Base-by-base conservation (phyloP, 1,140 invertebrate species). In the Manduca sexta region DNA sequence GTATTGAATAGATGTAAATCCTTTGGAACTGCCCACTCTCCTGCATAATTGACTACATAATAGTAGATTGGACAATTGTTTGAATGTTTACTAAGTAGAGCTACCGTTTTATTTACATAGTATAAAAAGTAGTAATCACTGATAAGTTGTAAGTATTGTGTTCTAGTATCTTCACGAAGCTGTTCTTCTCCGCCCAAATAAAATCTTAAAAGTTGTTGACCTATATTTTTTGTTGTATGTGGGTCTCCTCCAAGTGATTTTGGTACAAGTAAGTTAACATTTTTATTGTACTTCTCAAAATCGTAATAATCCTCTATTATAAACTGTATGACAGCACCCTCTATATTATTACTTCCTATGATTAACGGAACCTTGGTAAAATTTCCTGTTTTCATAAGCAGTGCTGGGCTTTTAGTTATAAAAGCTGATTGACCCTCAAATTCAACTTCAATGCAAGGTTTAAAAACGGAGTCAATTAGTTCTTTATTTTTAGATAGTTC, bases 311-410 rank as follows among this genome's bases (percentile, higher is more conserved):
- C 63, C 33, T 61, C 45, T 37, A 59, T 64, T 6, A 74, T 46
- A 37, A 64, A 66, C 39, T 75, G 50, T 26, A 79, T 44, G n/a
- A 75, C 40, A 12, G 64, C 46, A 0, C 52, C 62, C 59, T 78
- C 79, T 34, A 62, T 63, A 45, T 74, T 79, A 53, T 80, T 76
- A 48, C 68, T 71, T 8, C 82, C 82, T 26, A 83, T 79, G 33
- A 85, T 75, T 43, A 83, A 54, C 4, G 82, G 82, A 3, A 85
- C 76, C 59, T 76, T 82, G 44, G 81, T 77, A 38, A 69, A 73
- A 46, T 74, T 77, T 5, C 76, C 76, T 35, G 76, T 74, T 55
- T 82, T 83, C 31, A 84, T 45, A 39, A 85, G 68, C 3, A 52
- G 15, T 18, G 37, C 38, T 14, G 82, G 79, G 42, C 60, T 74